These are phyloP conservation scores for Austrofundulus limnaeus DNA, from an alignment of 2,113 vertebrate species.

Conservation along the genomic window DNA sequence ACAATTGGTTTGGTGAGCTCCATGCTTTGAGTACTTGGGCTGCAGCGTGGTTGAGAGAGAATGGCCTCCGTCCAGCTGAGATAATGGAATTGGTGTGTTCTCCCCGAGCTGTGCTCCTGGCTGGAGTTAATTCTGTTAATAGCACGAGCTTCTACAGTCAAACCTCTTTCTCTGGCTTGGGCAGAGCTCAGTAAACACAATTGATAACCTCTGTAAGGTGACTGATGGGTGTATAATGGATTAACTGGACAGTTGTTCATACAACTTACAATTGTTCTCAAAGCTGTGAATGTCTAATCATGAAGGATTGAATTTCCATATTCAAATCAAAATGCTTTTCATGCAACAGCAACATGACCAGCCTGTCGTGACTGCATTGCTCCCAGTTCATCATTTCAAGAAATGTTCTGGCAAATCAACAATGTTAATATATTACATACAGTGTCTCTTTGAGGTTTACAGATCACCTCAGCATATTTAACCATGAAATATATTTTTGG, in stretches of 20 bases:
- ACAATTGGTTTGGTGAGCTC: slow-evolving; percentile 57
- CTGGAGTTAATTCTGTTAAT: slow-evolving; percentile 84
- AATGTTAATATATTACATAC: slow-evolving; percentile 15
- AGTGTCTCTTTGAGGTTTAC: slow-evolving; percentile 2
- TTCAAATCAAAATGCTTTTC: slow-evolving; percentile 50
- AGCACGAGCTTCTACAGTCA: slow-evolving; percentile 72
- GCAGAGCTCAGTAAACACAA: slow-evolving; percentile 48
- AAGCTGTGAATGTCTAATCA: slow-evolving; percentile 74
- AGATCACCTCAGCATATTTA: not conserved
- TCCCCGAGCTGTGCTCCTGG: slow-evolving; percentile 77
- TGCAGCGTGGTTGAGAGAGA: slow-evolving; percentile 61
- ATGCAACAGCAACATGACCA: slow-evolving; percentile 18
- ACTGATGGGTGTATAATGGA: slow-evolving; percentile 79
- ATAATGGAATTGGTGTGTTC: slow-evolving; percentile 86
- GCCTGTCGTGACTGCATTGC: slow-evolving; percentile 4
- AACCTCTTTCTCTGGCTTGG: slow-evolving; percentile 52
- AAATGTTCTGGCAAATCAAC: slow-evolving; percentile 13
- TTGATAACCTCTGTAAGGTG: slow-evolving; percentile 60
- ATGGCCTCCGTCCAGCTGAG: slow-evolving; percentile 79
- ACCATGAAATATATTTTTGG: not conserved
- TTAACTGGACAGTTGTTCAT: slow-evolving; percentile 70
- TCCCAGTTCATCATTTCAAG: not conserved
- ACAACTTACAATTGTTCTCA: slow-evolving; percentile 75
- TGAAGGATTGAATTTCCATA: slow-evolving; percentile 50
- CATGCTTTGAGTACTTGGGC: slow-evolving; percentile 73